Conservation (phyloP, 2,888 invertebrate genomes). For the Agelastica alni region DNA sequence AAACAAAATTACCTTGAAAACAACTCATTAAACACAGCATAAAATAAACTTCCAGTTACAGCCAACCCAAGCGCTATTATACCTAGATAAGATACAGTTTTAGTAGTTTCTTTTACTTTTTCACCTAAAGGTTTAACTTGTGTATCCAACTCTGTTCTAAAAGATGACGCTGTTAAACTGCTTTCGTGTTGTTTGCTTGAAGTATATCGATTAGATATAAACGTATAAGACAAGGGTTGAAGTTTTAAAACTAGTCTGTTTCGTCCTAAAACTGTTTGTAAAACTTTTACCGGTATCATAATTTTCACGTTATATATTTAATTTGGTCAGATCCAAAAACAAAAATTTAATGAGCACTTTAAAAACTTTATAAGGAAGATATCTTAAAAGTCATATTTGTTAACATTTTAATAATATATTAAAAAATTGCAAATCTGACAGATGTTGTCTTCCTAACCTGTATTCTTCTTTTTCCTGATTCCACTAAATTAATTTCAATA, state of each 20-base stretch:
- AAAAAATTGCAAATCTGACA: neutral
- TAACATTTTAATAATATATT: neutral
- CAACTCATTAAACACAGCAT: constrained; percentile 81
- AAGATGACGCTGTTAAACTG: constrained; percentile 24
- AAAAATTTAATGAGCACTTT: neutral
- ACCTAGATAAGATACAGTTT: constrained; percentile 83
- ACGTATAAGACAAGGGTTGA: constrained; percentile 24
- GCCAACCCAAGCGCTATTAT: constrained; percentile 75
- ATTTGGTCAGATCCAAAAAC: neutral
- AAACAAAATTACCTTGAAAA: constrained; percentile 74
- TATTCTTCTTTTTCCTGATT: neutral
- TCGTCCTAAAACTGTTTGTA: constrained; percentile 22
- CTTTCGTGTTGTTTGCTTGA: constrained; percentile 25
- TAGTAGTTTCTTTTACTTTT: constrained; percentile 87
- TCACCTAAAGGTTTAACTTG: constrained; percentile 71
- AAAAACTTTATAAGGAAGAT: neutral
- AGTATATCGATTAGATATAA: constrained; percentile 29
- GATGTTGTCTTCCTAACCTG: neutral
- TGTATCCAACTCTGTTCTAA: constrained; percentile 47
- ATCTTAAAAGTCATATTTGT: neutral
- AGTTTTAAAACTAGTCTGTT: constrained; percentile 26
- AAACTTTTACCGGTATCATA: constrained; percentile 30
- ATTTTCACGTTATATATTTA: neutral
- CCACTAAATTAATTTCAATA: no score
- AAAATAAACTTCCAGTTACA: constrained; percentile 81